These are phyloP conservation scores for Paradoxurus hermaphroditus DNA, from an alignment of 2,113 vertebrate species.

Conservation along the genomic window DNA sequence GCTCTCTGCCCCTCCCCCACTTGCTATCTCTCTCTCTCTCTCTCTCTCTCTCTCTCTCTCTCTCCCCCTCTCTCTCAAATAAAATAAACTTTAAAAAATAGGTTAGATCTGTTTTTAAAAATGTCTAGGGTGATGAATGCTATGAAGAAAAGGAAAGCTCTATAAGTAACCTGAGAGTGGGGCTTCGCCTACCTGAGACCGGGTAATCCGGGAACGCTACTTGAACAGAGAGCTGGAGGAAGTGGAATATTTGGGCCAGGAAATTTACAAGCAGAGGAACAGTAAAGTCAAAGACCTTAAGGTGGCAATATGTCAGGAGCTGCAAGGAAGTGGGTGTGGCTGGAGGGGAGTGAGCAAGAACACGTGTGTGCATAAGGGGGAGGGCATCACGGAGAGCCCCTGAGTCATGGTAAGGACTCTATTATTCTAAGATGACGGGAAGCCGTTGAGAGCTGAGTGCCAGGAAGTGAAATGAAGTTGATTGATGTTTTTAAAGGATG, in stretches of 20 bases:
- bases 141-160: neutral
- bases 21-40: too few species aligned
- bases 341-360: neutral
- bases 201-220: neutral
- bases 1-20: too few species aligned
- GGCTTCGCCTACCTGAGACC: neutral
- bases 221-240: neutral
- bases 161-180: neutral
- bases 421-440: neutral
- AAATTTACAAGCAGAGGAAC: neutral
- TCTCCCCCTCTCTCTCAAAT: too few species aligned
- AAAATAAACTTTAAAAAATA: too few species aligned
- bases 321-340: neutral
- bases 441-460: neutral
- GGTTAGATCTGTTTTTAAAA: too few species aligned
- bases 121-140: neutral
- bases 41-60: too few species aligned
- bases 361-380: neutral
- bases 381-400: neutral
- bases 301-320: neutral
- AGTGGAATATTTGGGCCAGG: neutral
- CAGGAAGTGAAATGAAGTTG: neutral
- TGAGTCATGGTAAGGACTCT: neutral
- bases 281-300: neutral
- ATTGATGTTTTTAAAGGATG: neutral